These are phyloP conservation scores for Lepidocolaptes lacrymiger DNA, from an alignment of 2,797 vertebrate genomes.

Conservation along the genomic window DNA sequence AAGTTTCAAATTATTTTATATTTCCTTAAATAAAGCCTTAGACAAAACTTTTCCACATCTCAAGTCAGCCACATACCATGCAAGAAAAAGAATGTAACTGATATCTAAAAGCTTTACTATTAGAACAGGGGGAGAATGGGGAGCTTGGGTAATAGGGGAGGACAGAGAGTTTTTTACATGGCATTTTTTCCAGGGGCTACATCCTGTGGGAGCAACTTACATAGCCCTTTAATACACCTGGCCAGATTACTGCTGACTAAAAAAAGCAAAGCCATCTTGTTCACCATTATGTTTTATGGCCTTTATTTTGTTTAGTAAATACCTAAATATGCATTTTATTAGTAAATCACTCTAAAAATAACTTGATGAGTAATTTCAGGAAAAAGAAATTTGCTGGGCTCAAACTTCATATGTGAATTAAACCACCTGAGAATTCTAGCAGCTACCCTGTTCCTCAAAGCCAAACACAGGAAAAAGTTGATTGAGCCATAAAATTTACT, in stretches of 20 bases:
- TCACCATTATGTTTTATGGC: not conserved
- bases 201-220: not conserved
- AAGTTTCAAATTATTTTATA: slow-evolving; percentile 26
- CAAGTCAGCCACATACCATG: not conserved
- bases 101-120: slow-evolving; percentile 49
- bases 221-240: not conserved
- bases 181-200: not conserved
- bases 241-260: not conserved
- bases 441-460: slow-evolving; percentile 37
- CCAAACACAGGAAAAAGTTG: slow-evolving; percentile 40
- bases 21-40: slow-evolving; percentile 25
- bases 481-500: slow-evolving; percentile 20
- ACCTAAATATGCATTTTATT: not conserved
- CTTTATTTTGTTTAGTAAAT: not conserved
- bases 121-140: not conserved
- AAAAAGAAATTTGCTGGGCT: not conserved
- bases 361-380: not conserved
- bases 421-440: not conserved
- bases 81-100: slow-evolving; percentile 35
- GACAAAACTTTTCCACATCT: slow-evolving; percentile 59
- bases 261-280: not conserved
- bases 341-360: not conserved
- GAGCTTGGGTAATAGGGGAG: not conserved
- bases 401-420: not conserved
- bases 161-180: not conserved